Base-by-base conservation (phyloP, 2,113 vertebrate genomes). In the Saguinus midas region DNA sequence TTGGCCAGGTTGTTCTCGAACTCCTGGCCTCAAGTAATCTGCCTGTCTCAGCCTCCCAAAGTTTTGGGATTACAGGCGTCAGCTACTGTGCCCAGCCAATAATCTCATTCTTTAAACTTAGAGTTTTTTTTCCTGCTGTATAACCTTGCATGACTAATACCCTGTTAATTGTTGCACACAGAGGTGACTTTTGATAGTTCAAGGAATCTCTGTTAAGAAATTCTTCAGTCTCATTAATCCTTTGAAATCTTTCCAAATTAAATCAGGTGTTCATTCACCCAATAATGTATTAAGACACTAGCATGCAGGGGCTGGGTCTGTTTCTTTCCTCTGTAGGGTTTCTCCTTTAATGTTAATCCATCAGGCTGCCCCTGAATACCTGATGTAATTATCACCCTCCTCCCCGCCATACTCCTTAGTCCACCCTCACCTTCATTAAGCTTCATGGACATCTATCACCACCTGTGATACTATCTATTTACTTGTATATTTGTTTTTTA, bases 211-310 rank as follows among this genome's bases (percentile, higher is more conserved):
- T 76, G 50, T 43, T 70, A 75, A 32, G 92, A 95, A 89, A 17
- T 43, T 68, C 23, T 89, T 73, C 3, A 95, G 8, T 66, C 23
- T 72, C 72, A 29, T 8, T 68, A 86, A 75, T 29, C 43, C 11
- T 84, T 92, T 70, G 87, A 87, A 84, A 87, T 94, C 89, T 68
- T 96, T 48, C 52, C 75, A 72, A 16, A 72, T 96, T 87, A 90
- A 87, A 23, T 87, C 68, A 82, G 50, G 10, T 73, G 27, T 91
- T 92, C 70, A 68, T 57, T 84, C 64, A 50, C 2, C n/a, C 32
- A 50, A 0, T 40, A 1, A 40, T 12, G 1, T 45, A 29, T 68
- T 23, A 43, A 58, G 35, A 57, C 32, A n/a, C 8, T 17, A 21
- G 57, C 35, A 20, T 25, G 3, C 45, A 52, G 80, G 32, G 25